Conservation (phyloP, 1,140 invertebrate genomes). For the Alviniconcha marisindica region DNA sequence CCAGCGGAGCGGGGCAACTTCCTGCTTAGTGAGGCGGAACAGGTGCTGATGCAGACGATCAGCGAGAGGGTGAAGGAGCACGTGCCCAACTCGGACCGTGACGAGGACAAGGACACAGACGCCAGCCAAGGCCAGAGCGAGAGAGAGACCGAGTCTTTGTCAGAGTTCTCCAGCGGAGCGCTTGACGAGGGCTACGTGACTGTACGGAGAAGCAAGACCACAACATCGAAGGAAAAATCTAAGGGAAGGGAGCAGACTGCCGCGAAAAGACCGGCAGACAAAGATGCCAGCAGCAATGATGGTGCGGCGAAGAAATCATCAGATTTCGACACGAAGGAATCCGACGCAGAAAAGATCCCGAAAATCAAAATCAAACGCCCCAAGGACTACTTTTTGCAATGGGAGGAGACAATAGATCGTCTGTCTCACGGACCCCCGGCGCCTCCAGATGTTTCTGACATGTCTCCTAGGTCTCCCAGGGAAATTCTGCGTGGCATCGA, state of each 20-base stretch:
- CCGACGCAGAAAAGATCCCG: background rate
- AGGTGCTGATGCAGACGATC: conserved; percentile 56
- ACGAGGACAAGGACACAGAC: conserved; percentile 42
- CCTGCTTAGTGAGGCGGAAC: conserved; percentile 48
- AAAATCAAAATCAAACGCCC: conserved; percentile 49
- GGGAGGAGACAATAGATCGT: conserved; percentile 52
- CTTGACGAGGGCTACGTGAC: conserved; percentile 28
- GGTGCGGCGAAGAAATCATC: background rate
- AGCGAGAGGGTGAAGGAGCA: conserved; percentile 51
- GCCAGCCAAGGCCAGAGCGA: conserved; percentile 30
- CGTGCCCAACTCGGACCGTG: conserved; percentile 37
- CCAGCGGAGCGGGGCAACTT: conserved; percentile 17
- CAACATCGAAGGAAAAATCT: background rate
- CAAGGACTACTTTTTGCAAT: conserved; percentile 51
- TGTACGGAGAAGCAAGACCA: background rate
- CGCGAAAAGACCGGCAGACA: background rate
- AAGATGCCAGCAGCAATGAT: background rate
- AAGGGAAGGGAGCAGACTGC: background rate
- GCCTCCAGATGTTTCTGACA: conserved; percentile 9
- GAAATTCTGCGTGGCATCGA: conserved; percentile 10
- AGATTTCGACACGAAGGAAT: background rate
- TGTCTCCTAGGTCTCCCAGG: conserved; percentile 29
- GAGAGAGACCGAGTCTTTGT: conserved; percentile 41
- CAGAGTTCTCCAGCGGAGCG: conserved; percentile 41
- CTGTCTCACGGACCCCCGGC: conserved; percentile 31